Percentiles rank a stretch among this genome's conserved stretches.
Conservation (phyloP, 2,888 invertebrate genomes). For the Anarsia innoxiella region DNA sequence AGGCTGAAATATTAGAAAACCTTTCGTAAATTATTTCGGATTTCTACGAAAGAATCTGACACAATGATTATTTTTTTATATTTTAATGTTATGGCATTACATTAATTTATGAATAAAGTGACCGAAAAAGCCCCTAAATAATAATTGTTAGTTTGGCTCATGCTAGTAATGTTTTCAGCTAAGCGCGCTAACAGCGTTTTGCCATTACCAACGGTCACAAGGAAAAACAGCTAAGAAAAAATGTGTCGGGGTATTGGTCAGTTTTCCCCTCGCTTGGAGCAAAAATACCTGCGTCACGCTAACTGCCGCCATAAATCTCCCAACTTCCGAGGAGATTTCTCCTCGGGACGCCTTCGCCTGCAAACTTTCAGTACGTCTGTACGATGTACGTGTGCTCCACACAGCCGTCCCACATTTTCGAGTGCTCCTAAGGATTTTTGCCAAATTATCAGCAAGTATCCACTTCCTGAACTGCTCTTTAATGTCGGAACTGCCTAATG, state of each 20-base stretch:
- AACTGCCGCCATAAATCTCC: slow-evolving; percentile 63
- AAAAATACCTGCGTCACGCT: slow-evolving; percentile 63
- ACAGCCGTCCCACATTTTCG: slow-evolving; percentile 45
- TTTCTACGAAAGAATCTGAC: no score
- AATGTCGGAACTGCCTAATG: neutral
- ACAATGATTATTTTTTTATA: no score
- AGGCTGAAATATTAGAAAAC: no score
- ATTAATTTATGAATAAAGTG: no score
- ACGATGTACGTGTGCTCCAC: slow-evolving; percentile 41
- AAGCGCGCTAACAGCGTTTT: slow-evolving; percentile 1
- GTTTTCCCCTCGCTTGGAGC: slow-evolving; percentile 33
- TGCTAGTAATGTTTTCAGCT: neutral
- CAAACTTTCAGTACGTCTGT: slow-evolving; percentile 36
- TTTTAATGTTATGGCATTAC: no score
- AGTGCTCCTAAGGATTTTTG: slow-evolving; percentile 42
- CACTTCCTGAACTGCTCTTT: slow-evolving; percentile 16
- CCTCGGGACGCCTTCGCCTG: slow-evolving; percentile 42
- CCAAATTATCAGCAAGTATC: slow-evolving; percentile 37
- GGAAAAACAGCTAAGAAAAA: slow-evolving; percentile 20
- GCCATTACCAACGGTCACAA: slow-evolving; percentile 6
- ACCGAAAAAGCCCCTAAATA: no score
- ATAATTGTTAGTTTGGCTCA: no score
- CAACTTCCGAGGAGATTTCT: slow-evolving; percentile 62
- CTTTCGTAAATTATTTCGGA: no score
- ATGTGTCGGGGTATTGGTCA: slow-evolving; percentile 43